phyloP scores from a whole-genome alignment of 2,797 vertebrate species.

The Peromyscus attwateri region DNA sequence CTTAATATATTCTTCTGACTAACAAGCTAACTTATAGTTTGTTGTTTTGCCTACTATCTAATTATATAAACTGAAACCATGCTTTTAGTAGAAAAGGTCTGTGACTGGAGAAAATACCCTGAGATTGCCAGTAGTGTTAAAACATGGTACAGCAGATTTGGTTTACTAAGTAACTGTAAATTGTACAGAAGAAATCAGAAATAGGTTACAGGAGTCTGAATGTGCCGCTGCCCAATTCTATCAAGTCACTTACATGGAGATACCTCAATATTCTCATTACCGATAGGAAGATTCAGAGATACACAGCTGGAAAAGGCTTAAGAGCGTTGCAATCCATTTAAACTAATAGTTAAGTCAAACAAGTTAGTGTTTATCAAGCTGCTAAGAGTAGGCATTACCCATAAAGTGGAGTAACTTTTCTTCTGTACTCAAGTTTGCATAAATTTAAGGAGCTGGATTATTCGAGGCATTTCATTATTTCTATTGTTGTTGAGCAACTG shows the following conservation, averaged over 20 bases:
- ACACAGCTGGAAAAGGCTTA: not conserved
- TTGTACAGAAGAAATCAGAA: not conserved
- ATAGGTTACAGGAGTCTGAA: not conserved
- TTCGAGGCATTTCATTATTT: not conserved
- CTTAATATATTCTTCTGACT: conserved; percentile 17
- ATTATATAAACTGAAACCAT: conserved; percentile 2
- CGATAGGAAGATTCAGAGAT: not conserved
- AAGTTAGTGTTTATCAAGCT: not conserved
- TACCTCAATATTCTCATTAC: not conserved
- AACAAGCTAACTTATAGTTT: not conserved
- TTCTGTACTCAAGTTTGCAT: not conserved
- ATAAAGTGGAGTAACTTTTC: not conserved
- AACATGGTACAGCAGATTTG: not conserved
- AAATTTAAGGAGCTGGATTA: not conserved
- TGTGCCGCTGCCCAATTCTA: not conserved
- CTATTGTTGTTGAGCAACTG: not conserved
- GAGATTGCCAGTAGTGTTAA: not conserved
- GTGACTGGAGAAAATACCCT: not conserved
- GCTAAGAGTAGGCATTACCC: not conserved
- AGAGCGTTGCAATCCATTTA: not conserved
- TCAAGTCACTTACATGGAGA: not conserved
- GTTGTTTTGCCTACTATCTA: not conserved
- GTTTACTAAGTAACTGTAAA: not conserved
- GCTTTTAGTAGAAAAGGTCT: not conserved
- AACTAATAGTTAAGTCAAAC: not conserved